A percentile compares a stretch with the other conserved stretches of the same genome.
Conservation (phyloP, 2,797 vertebrate genomes). For the Hozukius guyotensis region DNA sequence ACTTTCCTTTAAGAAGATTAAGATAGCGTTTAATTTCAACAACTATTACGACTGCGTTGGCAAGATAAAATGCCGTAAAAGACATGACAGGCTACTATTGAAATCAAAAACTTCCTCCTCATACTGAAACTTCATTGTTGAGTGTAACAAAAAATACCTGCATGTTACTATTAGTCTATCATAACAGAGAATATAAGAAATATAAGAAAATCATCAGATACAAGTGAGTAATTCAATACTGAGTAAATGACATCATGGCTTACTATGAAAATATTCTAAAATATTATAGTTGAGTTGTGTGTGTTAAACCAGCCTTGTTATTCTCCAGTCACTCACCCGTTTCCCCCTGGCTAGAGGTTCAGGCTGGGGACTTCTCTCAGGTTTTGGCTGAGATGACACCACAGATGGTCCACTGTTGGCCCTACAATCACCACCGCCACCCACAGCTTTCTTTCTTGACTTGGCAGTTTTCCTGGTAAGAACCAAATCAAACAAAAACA, state of each 20-base stretch:
- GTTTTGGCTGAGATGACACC: slow-evolving; percentile 55
- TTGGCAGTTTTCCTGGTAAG: slow-evolving; percentile 89
- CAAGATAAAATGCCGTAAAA: background rate
- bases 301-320: background rate
- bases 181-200: background rate
- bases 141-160: background rate
- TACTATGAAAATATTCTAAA: background rate
- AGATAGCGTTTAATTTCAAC: background rate
- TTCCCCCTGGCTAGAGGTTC: slow-evolving; percentile 69
- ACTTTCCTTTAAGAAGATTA: background rate
- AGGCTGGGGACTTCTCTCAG: slow-evolving; percentile 57
- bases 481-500: slow-evolving; percentile 28
- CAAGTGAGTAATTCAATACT: background rate
- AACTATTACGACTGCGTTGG: background rate
- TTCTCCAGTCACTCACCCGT: slow-evolving; percentile 74
- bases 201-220: background rate
- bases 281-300: background rate
- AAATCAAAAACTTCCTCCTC: background rate
- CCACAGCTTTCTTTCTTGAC: slow-evolving; percentile 84
- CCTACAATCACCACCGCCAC: slow-evolving; percentile 61
- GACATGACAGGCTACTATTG: no score
- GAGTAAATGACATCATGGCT: background rate
- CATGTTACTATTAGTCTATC: background rate
- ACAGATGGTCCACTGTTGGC: slow-evolving; percentile 61
- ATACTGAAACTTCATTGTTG: background rate